Evolutionary conservation across 2,888 invertebrate species (phyloP).

Genomic region (Petrolisthes cinctipes): DNA sequence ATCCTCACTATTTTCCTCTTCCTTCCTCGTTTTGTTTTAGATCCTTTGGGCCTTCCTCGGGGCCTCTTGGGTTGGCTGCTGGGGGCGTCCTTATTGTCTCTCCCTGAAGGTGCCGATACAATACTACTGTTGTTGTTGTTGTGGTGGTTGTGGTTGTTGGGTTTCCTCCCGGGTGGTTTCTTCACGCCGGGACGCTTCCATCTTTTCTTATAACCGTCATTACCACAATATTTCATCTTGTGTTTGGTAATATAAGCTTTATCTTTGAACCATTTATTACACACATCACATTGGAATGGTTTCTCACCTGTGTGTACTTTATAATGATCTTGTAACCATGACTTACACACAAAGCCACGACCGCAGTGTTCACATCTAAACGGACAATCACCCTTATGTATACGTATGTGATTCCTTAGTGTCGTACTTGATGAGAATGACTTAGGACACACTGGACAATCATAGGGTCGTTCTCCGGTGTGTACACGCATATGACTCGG

Average conservation of each 20-base stretch:
- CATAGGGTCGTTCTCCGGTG: constrained; percentile 63
- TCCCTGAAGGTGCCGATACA: too few species aligned
- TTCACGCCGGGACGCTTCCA: constrained; percentile 59
- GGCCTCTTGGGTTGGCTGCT: constrained; percentile 49
- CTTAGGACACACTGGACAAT: constrained; percentile 58
- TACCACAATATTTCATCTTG: constrained; percentile 62
- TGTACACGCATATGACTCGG: constrained; percentile 63
- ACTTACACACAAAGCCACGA: constrained; percentile 59
- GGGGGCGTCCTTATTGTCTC: too few species aligned
- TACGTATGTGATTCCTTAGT: constrained; percentile 57
- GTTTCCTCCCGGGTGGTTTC: constrained; percentile 58
- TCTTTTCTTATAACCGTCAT: constrained; percentile 64
- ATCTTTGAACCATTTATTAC: constrained; percentile 62
- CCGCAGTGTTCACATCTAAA: constrained; percentile 60
- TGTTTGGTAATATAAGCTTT: constrained; percentile 64
- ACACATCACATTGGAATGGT: constrained; percentile 62
- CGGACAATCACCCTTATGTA: constrained; percentile 59
- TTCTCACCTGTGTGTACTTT: constrained; percentile 64
- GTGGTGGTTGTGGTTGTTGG: constrained; percentile 10
- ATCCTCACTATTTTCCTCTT: constrained; percentile 30
- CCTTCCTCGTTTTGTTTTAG: constrained; percentile 51
- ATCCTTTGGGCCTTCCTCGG: constrained; percentile 60
- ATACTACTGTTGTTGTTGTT: constrained; percentile 29
- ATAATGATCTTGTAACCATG: constrained; percentile 60
- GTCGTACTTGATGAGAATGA: constrained; percentile 58